phyloP scores from a whole-genome alignment of 2,797 vertebrate genomes.

The Notolepis coatsorum region DNA sequence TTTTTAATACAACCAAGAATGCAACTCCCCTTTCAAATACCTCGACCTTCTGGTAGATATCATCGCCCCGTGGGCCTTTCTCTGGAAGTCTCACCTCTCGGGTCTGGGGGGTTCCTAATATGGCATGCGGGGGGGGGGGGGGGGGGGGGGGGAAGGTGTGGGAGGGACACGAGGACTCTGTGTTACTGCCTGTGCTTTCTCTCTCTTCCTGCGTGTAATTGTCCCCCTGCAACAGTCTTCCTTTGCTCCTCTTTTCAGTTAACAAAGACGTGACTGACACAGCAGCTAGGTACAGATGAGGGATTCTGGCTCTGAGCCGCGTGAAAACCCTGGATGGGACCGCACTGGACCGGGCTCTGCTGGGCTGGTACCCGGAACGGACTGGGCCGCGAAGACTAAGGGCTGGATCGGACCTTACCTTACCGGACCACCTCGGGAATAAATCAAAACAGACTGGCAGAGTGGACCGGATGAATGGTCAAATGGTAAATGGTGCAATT shows the following conservation, averaged over 20 bases:
- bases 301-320: constrained; percentile 32
- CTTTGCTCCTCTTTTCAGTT: constrained; percentile 44
- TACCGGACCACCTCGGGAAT: not conserved
- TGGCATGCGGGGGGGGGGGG: no score
- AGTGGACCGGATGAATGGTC: constrained; percentile 16
- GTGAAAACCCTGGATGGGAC: constrained; percentile 30
- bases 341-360: no score
- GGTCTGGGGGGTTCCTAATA: constrained; percentile 26
- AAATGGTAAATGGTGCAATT: no score
- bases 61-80: constrained; percentile 55
- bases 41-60: constrained; percentile 52
- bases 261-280: constrained; percentile 59
- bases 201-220: constrained; percentile 21
- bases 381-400: constrained; percentile 19
- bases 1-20: constrained; percentile 46
- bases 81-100: constrained; percentile 46
- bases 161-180: constrained; percentile 42
- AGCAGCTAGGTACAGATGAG: constrained; percentile 55
- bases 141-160: constrained; percentile 30
- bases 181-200: constrained; percentile 3
- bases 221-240: constrained; percentile 47
- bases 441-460: constrained; percentile 26
- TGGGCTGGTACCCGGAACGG: no score
- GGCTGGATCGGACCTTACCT: constrained; percentile 42
- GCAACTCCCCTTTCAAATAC: constrained; percentile 64